Evolutionary conservation across 2,113 vertebrate genomes (phyloP), one percentile per base, ranked within the genome.

Genomic region (Ardeotis arabs): DNA sequence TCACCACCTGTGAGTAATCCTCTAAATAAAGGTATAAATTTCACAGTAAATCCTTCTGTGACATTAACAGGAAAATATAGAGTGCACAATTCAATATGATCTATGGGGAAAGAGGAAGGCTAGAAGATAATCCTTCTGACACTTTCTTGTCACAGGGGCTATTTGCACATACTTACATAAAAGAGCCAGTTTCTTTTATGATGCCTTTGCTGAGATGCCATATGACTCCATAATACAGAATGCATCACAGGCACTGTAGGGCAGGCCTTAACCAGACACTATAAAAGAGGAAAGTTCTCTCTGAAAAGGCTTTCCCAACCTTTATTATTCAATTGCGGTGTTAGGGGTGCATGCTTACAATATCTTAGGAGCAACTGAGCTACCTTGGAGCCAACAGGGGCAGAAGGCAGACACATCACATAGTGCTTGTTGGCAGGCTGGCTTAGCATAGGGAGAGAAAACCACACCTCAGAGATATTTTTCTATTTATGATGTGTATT

Each of bases 11-110:
- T 39, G 77, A 88, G 31, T 56, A 90, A 90, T 74, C 52, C 44
- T 62, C 66, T 68, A 82, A 90, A 81, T 79, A 79, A 80, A 86
- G 88, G 80, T 89, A 39, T 92, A 17, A 25, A 76, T 96, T 93
- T 91, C 90, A 84, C 55, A 73, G 53, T 58, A 92, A 92, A 89
- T 86, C 81, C 69, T 73, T 52, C 73, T 68, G 56, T 39, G 56
- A 44, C 10, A 2, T 86, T 86, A 88, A 33, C 44, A 59, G 67
- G 73, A 63, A 90, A 78, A 87, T 27, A 28, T 5, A 39, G 14
- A 63, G 52, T 21, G 72, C 33, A 15, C 63, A 39, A 39, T 59
- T 84, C 31, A 64, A 0, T 27, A 8, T 28, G 24, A 72, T 63
- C 47, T 81, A 1, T 22, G 28, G 35, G 31, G 39, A 1, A 29